Evolutionary conservation across 2,888 invertebrate genomes (phyloP).

Genomic region (Rambutsinella grinnellia): DNA sequence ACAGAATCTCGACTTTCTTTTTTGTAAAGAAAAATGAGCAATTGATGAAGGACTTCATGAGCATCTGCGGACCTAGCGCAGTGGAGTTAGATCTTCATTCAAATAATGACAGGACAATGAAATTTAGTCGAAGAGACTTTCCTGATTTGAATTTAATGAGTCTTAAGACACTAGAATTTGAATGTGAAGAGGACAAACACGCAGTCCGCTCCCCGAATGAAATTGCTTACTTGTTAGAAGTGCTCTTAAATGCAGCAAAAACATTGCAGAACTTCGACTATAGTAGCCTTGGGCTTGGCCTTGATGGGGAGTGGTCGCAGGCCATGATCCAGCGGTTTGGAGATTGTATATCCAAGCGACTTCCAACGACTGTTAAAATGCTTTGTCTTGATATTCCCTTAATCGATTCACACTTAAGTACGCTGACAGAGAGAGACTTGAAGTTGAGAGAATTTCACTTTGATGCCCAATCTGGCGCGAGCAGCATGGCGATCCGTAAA

Average conservation of each 20-base stretch:
- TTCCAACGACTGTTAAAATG: slow-evolving; percentile 24
- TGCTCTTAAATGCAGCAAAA: slow-evolving; percentile 20
- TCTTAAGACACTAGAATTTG: slow-evolving; percentile 13
- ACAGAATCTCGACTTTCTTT: slow-evolving; percentile 12
- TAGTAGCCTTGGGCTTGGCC: slow-evolving; percentile 14
- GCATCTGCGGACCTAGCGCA: slow-evolving; percentile 10
- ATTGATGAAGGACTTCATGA: slow-evolving; percentile 36
- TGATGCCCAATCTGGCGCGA: slow-evolving; percentile 10
- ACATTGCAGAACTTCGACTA: slow-evolving; percentile 30
- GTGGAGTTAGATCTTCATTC: slow-evolving; percentile 15
- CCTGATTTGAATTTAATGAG: slow-evolving; percentile 17
- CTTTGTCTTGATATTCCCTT: slow-evolving; percentile 26
- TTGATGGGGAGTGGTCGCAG: neutral
- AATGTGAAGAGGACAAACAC: slow-evolving; percentile 15
- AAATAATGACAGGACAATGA: slow-evolving; percentile 22
- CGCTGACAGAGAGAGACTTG: slow-evolving; percentile 8
- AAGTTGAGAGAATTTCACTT: slow-evolving; percentile 34
- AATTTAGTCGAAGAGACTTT: slow-evolving; percentile 21
- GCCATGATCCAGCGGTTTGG: slow-evolving; percentile 19
- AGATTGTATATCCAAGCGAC: neutral
- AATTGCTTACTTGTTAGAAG: slow-evolving; percentile 27
- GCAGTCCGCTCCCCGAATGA: neutral
- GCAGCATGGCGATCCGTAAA: neutral
- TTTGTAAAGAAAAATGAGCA: slow-evolving; percentile 26
- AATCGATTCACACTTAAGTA: slow-evolving; percentile 24